These are phyloP conservation scores for Fringilla coelebs DNA, from an alignment of 2,797 vertebrate species.

Conservation along the genomic window DNA sequence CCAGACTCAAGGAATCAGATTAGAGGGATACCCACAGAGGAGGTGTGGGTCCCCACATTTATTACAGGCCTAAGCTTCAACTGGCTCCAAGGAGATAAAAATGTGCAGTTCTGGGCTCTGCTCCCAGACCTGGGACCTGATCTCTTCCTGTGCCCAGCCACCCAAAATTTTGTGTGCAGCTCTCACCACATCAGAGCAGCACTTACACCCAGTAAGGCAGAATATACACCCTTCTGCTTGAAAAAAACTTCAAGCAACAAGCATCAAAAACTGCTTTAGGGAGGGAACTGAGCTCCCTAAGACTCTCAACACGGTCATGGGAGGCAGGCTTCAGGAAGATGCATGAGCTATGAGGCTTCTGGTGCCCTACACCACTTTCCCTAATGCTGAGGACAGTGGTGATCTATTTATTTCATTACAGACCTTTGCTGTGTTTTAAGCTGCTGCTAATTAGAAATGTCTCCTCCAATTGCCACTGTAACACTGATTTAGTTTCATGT, in stretches of 20 bases:
- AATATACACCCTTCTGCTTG: not conserved
- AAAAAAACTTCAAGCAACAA: not conserved
- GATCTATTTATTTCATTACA: conserved; percentile 40
- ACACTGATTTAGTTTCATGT: not conserved
- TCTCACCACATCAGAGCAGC: not conserved
- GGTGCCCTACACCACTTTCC: not conserved
- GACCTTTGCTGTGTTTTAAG: conserved; percentile 11
- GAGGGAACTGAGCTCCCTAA: not conserved
- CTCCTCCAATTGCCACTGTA: not conserved
- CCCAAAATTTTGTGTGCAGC: not conserved
- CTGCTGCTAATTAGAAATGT: not conserved
- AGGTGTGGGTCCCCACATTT: not conserved
- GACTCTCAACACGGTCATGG: not conserved
- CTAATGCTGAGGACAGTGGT: not conserved
- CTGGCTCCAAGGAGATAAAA: not conserved
- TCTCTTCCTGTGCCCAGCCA: not conserved
- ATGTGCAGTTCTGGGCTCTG: not conserved
- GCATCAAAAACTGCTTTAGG: not conserved
- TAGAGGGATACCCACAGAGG: not conserved
- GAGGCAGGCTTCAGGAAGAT: not conserved
- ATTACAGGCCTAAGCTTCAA: not conserved
- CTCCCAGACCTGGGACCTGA: not conserved
- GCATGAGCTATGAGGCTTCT: not conserved
- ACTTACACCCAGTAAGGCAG: not conserved
- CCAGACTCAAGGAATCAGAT: not conserved